These are phyloP conservation scores for Allacma fusca DNA, from an alignment of 2,888 invertebrate species.

Conservation along the genomic window DNA sequence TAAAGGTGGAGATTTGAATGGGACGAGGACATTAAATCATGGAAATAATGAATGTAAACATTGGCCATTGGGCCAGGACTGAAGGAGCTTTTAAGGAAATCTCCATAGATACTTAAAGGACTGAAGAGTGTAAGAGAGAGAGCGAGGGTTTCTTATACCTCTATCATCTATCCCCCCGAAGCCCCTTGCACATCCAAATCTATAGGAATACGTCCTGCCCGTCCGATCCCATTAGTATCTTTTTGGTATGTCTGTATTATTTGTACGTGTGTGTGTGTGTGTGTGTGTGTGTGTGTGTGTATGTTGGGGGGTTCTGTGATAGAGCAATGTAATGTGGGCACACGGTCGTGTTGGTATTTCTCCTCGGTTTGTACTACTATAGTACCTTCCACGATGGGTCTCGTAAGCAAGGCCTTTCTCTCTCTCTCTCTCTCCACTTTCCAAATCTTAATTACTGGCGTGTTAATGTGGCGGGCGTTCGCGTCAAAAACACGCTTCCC, in stretches of 20 bases:
- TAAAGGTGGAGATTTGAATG: conserved; percentile 8
- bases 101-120: neutral
- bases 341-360: too few species aligned
- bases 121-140: too few species aligned
- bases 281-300: neutral
- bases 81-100: neutral
- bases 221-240: too few species aligned
- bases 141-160: too few species aligned
- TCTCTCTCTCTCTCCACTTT: conserved; percentile 41
- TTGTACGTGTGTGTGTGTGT: neutral
- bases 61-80: conserved; percentile 4
- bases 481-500: conserved; percentile 52
- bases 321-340: neutral
- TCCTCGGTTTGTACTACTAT: too few species aligned
- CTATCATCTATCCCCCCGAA: too few species aligned
- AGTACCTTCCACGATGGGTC: too few species aligned
- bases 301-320: neutral
- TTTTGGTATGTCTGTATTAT: too few species aligned
- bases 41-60: conserved; percentile 9
- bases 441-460: conserved; percentile 55
- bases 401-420: conserved; percentile 24
- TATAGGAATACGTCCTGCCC: too few species aligned
- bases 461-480: conserved; percentile 55
- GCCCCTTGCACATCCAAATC: too few species aligned
- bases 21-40: conserved; percentile 5